phyloP scores from a whole-genome alignment of 2,113 vertebrate species.

The Peromyscus californicus region DNA sequence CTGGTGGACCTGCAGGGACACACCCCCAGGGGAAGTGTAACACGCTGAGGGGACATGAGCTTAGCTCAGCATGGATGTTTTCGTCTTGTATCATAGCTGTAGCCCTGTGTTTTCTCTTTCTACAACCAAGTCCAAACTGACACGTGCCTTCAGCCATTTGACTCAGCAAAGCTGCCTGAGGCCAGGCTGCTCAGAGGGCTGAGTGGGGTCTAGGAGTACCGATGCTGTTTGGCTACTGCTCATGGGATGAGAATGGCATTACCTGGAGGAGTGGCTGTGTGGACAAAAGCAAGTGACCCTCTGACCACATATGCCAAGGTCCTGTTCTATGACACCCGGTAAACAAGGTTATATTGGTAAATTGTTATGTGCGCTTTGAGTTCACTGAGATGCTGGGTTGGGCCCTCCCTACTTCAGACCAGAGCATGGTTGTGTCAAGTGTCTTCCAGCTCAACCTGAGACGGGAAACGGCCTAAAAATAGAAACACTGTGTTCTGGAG shows the following conservation, averaged over 20 bases:
- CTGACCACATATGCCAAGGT: not conserved
- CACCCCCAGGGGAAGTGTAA: too few species aligned
- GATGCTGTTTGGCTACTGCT: accelerated
- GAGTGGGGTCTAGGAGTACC: not conserved
- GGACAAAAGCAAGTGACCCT: not conserved
- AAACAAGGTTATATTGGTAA: not conserved
- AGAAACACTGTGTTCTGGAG: not conserved
- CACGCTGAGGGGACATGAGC: not conserved
- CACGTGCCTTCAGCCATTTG: not conserved
- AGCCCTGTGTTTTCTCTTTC: not conserved
- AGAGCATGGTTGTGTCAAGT: not conserved
- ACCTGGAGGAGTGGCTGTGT: accelerated
- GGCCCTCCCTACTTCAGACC: not conserved
- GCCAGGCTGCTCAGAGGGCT: not conserved
- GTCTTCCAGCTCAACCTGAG: not conserved
- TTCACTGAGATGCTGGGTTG: not conserved
- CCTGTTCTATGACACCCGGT: accelerated
- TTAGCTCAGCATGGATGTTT: not conserved
- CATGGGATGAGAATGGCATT: not conserved
- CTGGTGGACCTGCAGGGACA: not conserved
- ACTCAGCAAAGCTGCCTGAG: not conserved
- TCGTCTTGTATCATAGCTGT: not conserved
- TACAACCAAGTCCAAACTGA: not conserved
- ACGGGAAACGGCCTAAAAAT: not conserved
- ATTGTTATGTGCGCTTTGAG: not conserved